Evolutionary conservation across 2,113 vertebrate genomes (phyloP).

Genomic region (Platanista minor): DNA sequence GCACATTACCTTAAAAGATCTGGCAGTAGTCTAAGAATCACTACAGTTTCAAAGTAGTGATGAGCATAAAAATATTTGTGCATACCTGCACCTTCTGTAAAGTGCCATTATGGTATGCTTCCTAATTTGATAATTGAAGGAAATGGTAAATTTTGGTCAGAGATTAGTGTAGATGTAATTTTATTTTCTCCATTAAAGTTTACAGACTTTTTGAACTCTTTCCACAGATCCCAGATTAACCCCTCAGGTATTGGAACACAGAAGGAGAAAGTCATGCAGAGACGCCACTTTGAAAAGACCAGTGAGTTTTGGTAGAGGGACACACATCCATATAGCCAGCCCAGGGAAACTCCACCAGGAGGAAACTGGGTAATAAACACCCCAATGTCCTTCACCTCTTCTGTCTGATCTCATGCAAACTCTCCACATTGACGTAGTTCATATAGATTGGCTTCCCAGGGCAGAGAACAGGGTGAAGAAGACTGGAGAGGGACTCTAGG

Average conservation of each 20-base stretch:
- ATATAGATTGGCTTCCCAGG: neutral
- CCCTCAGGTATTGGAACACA: neutral
- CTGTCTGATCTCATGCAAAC: neutral
- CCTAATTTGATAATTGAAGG: neutral
- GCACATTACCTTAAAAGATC: neutral
- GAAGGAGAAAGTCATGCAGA: neutral
- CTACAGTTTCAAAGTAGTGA: neutral
- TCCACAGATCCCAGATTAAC: neutral
- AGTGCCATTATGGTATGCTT: neutral
- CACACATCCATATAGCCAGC: neutral
- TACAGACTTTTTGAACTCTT: neutral
- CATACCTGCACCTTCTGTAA: neutral
- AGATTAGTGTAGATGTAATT: neutral
- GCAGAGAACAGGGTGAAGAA: neutral
- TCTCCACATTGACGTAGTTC: neutral
- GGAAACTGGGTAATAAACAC: neutral
- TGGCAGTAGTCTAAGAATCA: neutral
- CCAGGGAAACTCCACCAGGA: neutral
- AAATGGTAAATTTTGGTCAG: neutral
- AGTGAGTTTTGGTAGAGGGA: neutral
- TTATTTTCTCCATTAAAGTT: neutral
- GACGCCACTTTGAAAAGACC: neutral
- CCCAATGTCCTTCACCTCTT: neutral
- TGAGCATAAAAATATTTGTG: too few species aligned
- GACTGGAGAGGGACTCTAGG: neutral